A percentile compares a stretch with the other conserved stretches of the same genome.
phyloP scores from a whole-genome alignment of 2,888 invertebrate species.

The Mechanitis messenoides region DNA sequence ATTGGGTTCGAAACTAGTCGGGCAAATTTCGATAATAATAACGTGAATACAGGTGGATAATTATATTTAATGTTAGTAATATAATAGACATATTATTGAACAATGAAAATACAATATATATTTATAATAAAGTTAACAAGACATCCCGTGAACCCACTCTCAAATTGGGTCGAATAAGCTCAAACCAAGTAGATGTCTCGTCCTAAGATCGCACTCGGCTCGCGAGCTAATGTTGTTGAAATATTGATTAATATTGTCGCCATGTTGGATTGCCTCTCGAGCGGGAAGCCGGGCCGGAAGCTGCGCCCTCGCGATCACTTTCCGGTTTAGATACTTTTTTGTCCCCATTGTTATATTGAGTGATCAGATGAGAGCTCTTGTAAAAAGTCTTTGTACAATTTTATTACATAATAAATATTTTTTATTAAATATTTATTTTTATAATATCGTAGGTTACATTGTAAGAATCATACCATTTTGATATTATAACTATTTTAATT shows the following conservation, averaged over 20 bases:
- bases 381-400: constrained; percentile 28
- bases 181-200: constrained; percentile 51
- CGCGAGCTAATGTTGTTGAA: constrained; percentile 70
- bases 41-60: no score
- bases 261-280: constrained; percentile 66
- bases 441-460: no score
- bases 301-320: constrained; percentile 52
- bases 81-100: no score
- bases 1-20: no score
- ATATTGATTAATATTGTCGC: constrained; percentile 78
- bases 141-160: constrained; percentile 2
- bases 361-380: constrained; percentile 28
- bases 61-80: background rate
- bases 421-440: background rate
- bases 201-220: constrained; percentile 53
- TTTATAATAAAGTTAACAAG: background rate
- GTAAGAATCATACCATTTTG: no score
- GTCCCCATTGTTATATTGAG: constrained; percentile 57
- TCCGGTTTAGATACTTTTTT: constrained; percentile 58
- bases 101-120: background rate
- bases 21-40: no score
- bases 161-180: constrained; percentile 28
- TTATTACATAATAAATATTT: constrained; percentile 9
- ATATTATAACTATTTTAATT: no score
- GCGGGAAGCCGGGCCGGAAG: constrained; percentile 50